Evolutionary conservation across 2,888 invertebrate species (phyloP).

Genomic region (Oligia fasciuncula): DNA sequence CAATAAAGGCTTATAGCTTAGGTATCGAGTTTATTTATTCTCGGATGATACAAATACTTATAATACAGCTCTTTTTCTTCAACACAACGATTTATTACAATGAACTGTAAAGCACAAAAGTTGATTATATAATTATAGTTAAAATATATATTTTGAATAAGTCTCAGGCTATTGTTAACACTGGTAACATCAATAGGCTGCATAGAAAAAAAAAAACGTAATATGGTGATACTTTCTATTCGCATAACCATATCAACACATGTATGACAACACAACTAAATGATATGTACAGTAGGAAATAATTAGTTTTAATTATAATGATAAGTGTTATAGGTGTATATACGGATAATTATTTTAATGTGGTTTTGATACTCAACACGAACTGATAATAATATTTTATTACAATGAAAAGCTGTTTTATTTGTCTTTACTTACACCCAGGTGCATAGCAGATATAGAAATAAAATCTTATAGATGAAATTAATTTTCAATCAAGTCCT

Average conservation of each 20-base stretch:
- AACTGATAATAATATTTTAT: constrained; percentile 89
- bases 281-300: constrained; percentile 69
- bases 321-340: constrained; percentile 76
- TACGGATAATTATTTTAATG: constrained; percentile 79
- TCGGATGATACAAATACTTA: not conserved
- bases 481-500: not conserved
- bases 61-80: not conserved
- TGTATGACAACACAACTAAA: constrained; percentile 35
- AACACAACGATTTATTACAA: constrained; percentile 29
- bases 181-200: constrained; percentile 19
- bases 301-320: constrained; percentile 61
- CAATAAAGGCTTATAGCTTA: constrained; percentile 1
- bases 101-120: constrained; percentile 31
- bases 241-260: constrained; percentile 20
- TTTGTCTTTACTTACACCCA: constrained; percentile 45
- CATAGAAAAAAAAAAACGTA: not conserved
- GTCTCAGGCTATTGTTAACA: constrained; percentile 9
- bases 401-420: constrained; percentile 69
- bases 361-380: constrained; percentile 89
- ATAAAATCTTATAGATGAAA: too few species aligned
- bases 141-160: constrained; percentile 13
- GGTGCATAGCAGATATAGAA: not conserved
- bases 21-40: not conserved
- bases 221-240: constrained; percentile 15
- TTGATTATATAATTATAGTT: not conserved